Evolutionary conservation across 2,113 vertebrate species (phyloP).

Genomic region (Malurus alboscapulatus): DNA sequence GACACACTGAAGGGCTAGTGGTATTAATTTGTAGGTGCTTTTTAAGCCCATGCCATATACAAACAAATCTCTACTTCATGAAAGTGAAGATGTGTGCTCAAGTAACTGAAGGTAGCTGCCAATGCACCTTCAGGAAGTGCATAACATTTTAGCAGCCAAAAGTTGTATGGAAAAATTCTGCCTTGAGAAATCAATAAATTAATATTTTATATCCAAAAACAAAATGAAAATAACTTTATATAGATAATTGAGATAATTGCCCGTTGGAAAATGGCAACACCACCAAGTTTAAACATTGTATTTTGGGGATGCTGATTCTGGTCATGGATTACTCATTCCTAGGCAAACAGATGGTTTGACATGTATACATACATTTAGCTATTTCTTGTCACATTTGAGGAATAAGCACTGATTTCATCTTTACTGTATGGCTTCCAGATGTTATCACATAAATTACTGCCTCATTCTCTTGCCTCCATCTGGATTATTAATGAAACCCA

Average conservation of each 20-base stretch:
- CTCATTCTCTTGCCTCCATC: not conserved
- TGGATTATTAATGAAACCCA: not conserved
- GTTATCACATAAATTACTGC: not conserved
- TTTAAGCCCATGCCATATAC: not conserved
- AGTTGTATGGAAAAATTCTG: not conserved
- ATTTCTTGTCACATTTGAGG: not conserved
- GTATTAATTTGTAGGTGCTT: not conserved
- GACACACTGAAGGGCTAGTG: not conserved
- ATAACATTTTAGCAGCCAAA: not conserved
- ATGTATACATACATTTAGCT: not conserved
- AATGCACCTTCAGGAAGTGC: not conserved
- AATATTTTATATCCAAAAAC: not conserved
- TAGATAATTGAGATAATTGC: not conserved
- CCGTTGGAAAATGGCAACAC: not conserved
- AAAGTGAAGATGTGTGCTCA: not conserved
- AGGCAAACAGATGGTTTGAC: not conserved
- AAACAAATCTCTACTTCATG: not conserved
- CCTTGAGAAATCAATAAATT: not conserved
- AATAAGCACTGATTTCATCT: not conserved
- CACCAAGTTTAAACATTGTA: not conserved
- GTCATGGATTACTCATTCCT: not conserved
- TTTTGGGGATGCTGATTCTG: not conserved
- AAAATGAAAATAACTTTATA: not conserved
- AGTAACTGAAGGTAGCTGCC: not conserved
- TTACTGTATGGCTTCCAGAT: not conserved